Evolutionary conservation across 2,888 invertebrate genomes (phyloP).

Genomic region (Omphaloscelis lunosa): DNA sequence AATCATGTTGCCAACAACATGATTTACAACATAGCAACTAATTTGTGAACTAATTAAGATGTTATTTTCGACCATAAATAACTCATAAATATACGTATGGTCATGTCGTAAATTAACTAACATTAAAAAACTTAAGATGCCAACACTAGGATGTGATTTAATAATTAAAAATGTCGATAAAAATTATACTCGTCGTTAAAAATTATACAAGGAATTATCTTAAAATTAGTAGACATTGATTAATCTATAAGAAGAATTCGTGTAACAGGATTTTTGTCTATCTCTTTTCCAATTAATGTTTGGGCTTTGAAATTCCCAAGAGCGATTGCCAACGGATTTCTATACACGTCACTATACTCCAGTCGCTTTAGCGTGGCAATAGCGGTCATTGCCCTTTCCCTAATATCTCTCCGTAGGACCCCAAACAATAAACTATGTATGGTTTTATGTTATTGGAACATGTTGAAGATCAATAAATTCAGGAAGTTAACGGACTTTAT

Average conservation of each 20-base stretch:
- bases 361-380: no score
- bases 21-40: conserved; percentile 47
- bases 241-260: background rate
- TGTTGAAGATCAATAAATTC: no score
- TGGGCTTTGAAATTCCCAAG: background rate
- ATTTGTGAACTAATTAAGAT: conserved; percentile 58
- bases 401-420: no score
- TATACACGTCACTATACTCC: no score
- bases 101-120: conserved; percentile 50
- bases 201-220: conserved; percentile 10
- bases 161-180: conserved; percentile 53
- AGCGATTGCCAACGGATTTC: background rate
- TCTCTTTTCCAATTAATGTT: background rate
- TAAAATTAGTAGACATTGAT: conserved; percentile 29
- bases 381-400: no score
- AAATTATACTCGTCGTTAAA: conserved; percentile 24
- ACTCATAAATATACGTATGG: conserved; percentile 48
- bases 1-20: no score
- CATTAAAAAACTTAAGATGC: conserved; percentile 49
- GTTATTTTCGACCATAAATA: conserved; percentile 56
- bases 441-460: no score
- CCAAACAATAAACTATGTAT: no score
- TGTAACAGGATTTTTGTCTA: background rate
- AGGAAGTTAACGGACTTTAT: no score
- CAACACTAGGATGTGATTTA: conserved; percentile 39